Evolutionary conservation across 2,888 invertebrate genomes (phyloP).

Genomic region (Philopedon plagiatum): DNA sequence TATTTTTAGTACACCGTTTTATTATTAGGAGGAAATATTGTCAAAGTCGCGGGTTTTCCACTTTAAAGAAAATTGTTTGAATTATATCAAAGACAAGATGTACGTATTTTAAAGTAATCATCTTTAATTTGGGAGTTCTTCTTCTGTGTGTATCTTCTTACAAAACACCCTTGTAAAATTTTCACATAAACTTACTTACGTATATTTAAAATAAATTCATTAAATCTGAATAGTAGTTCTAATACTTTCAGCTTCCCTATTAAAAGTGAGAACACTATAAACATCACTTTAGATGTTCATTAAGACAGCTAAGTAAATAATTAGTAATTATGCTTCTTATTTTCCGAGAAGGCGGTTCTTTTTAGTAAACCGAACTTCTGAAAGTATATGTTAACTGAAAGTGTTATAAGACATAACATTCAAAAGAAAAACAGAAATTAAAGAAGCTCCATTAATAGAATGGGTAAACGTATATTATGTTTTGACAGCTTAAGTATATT

Average conservation of each 20-base stretch:
- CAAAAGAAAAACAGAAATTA: conserved; percentile 30
- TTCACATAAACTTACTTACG: no score
- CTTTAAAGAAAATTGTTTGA: no score
- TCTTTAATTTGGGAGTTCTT: no score
- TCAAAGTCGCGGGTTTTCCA: no score
- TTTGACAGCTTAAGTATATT: conserved; percentile 49
- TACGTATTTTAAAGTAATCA: no score
- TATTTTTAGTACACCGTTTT: no score
- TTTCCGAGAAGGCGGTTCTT: conserved; percentile 40
- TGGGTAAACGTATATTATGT: conserved; percentile 42
- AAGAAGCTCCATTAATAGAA: conserved; percentile 40
- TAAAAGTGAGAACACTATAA: conserved; percentile 45
- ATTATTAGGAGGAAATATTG: no score
- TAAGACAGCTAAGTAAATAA: conserved; percentile 45
- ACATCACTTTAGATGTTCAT: conserved; percentile 42
- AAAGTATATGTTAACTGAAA: conserved; percentile 35
- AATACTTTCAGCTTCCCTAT: conserved; percentile 16
- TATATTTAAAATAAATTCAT: no score
- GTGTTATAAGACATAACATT: conserved; percentile 20
- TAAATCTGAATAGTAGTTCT: conserved; percentile 1
- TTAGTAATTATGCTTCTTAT: conserved; percentile 42
- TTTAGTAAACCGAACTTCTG: conserved; percentile 33
- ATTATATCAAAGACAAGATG: no score
- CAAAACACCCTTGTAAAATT: no score
- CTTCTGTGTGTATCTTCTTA: no score